Evolutionary conservation across 2,888 invertebrate species (phyloP).

Genomic region (Spatulosminthurus flaviceps): DNA sequence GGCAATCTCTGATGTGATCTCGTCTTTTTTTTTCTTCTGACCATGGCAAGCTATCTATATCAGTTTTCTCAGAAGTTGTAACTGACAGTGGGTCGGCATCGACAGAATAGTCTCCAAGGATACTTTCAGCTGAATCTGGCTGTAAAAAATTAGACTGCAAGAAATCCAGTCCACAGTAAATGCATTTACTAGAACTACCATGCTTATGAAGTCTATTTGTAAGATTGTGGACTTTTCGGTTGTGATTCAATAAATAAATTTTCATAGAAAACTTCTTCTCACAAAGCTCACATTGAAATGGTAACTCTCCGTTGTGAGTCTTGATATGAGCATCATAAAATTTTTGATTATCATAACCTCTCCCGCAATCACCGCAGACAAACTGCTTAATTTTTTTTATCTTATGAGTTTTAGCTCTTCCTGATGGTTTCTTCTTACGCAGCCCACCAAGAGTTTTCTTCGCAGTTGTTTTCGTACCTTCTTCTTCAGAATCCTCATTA

Average conservation of each 20-base stretch:
- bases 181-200: background rate
- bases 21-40: background rate
- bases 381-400: background rate
- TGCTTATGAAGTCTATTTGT: background rate
- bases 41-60: background rate
- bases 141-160: background rate
- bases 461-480: too few species aligned
- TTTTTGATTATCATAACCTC: background rate
- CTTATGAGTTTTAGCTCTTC: too few species aligned
- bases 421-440: too few species aligned
- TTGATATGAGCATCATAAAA: background rate
- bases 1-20: background rate
- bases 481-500: too few species aligned
- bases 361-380: background rate
- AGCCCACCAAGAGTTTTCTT: too few species aligned
- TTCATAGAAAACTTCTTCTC: background rate
- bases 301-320: background rate
- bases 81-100: background rate
- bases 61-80: background rate
- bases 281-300: background rate
- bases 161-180: background rate
- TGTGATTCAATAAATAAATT: background rate
- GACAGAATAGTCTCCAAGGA: background rate
- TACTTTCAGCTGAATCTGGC: background rate
- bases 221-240: background rate